Evolutionary conservation across 1,140 invertebrate genomes (phyloP), one percentile per base, ranked within the genome.

Genomic region (Cephus cinctus): DNA sequence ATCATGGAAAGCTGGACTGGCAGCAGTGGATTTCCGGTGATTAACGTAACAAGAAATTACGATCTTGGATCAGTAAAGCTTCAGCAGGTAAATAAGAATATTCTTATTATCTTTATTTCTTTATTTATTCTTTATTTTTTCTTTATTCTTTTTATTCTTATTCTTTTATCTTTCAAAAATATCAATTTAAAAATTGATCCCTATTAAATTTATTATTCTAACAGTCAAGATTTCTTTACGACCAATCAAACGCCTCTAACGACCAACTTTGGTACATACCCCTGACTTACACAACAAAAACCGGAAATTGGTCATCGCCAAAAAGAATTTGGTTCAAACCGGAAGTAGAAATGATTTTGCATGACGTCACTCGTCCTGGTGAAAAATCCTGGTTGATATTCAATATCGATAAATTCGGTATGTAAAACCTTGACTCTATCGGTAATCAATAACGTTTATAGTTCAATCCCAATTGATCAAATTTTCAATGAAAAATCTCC

Each of bases 1-100:
- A 70, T 81, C 11, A 80, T 82, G 59, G 74, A 84, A 42, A 79
- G 81, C 0, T 89, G 87, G 86, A 81, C 81, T 1, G 66, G 75
- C 15, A 80, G 86, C 64, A 80, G 79, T 57, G 78, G 82, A 36
- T 86, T 85, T 67, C 87, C 87, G 0, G 70, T 86, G 2, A 70
- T 89, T 2, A 83, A 74, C 1, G 74, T 87, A 3, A 73, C 59
- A 0, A 74, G 78, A 43, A 66, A 83, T 56, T 81, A 83, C 44
- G 50, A 68, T 3, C 67, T 73, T 25, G 69, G 66, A 38, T 62
- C 67, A 1, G 69, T 72, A 3, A 48, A 43, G n/a, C 50, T 83
- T 42, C 62, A 61, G 14, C 81, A 83, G 70, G 79, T 81, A 47
- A 47, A 54, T 44, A 47, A n/a, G n/a, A n/a, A n/a, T n/a, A n/a